phyloP scores from a whole-genome alignment of 2,888 invertebrate genomes.

The Allolobophora icterica region DNA sequence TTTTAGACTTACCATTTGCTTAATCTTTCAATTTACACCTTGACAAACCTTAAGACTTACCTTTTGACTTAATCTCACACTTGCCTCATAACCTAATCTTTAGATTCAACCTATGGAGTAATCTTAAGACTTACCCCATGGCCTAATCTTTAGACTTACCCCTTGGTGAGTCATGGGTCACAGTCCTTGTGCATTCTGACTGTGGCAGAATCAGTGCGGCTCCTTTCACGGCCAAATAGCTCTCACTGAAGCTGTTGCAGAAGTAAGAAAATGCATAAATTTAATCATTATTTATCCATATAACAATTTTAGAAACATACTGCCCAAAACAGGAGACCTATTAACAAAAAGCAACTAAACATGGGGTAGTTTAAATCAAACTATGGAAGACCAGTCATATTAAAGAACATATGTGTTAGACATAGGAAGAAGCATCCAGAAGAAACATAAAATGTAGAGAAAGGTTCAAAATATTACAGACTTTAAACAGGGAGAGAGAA shows the following conservation, averaged over 20 bases:
- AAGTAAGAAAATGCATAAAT: not conserved
- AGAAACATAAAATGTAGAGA: not conserved
- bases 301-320: not conserved
- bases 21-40: not conserved
- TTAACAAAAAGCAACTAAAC: not conserved
- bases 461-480: not conserved
- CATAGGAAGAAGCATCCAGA: too few species aligned
- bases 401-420: not conserved
- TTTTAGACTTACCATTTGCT: not conserved
- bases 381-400: not conserved
- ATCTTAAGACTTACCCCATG: not conserved
- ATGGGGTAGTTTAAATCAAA: not conserved
- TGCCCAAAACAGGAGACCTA: not conserved
- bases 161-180: conserved; percentile 46
- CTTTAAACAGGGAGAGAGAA: not conserved
- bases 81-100: too few species aligned
- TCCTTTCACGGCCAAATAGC: conserved; percentile 94
- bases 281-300: not conserved
- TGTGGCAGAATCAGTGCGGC: conserved; percentile 88
- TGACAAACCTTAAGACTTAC: too few species aligned
- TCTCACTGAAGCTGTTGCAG: conserved; percentile 84
- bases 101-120: not conserved
- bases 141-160: conserved; percentile 3
- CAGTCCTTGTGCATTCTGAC: conserved; percentile 66
- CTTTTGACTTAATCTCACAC: too few species aligned